These are phyloP conservation scores for Melanotaenia duboulayi DNA, from an alignment of 2,113 vertebrate genomes.

Conservation along the genomic window DNA sequence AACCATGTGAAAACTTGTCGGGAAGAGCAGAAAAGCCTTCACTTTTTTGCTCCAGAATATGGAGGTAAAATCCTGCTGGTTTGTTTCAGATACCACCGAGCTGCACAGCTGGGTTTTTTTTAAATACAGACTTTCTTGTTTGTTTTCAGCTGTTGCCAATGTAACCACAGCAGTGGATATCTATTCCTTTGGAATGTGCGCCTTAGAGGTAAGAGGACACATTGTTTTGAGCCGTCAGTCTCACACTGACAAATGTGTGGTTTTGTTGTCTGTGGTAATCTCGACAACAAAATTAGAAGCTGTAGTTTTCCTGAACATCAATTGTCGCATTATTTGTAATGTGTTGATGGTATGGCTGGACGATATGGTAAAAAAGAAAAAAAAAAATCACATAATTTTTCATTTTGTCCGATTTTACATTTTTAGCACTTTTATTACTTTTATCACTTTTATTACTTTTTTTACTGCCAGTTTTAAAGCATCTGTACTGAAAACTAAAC, in stretches of 20 bases:
- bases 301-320: conserved; percentile 5
- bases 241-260: not conserved
- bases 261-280: not conserved
- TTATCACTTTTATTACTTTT: too few species aligned
- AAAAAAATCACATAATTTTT: too few species aligned
- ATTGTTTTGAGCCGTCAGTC: conserved; percentile 2
- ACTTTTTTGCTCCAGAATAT: conserved; percentile 99
- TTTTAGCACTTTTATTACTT: too few species aligned
- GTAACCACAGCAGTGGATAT: conserved; percentile 99
- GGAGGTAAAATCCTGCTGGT: conserved; percentile 84
- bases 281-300: not conserved
- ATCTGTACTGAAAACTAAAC: too few species aligned
- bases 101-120: not conserved
- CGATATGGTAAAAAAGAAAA: too few species aligned
- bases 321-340: too few species aligned
- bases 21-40: conserved; percentile 98
- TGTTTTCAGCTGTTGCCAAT: conserved; percentile 86
- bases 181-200: conserved; percentile 99
- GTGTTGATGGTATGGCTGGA: too few species aligned
- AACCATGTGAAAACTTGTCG: conserved; percentile 99
- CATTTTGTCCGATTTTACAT: too few species aligned
- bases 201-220: conserved; percentile 91
- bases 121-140: conserved; percentile 30
- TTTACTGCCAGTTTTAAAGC: too few species aligned
- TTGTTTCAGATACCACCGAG: not conserved